Base-by-base conservation (phyloP, 2,113 vertebrate species). In the Cyanistes caeruleus region DNA sequence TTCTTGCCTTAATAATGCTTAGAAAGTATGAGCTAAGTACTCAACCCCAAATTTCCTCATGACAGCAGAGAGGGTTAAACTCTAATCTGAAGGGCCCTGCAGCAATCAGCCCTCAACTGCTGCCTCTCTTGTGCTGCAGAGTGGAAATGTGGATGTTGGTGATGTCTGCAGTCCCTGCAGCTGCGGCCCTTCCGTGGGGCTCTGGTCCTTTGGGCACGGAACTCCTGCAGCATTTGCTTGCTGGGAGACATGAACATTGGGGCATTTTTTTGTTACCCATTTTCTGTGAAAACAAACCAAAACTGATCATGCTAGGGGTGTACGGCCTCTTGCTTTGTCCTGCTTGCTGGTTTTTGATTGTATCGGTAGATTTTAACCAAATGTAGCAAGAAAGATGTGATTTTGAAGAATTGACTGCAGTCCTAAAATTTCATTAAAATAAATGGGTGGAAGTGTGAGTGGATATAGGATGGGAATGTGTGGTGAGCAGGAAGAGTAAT, bases 101-200 rank as follows among this genome's bases (percentile, higher is more conserved):
- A 96, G 95, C 90, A 53, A 7, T 93, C 67, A 39, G 91, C 24
- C 39, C 35, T 52, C n/a, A 15, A 37, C 76, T 52, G 63, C 48
- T 96, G 62, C 73, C 75, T 43, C 27, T 92, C 82, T 62, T 84
- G 87, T 92, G 84, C 78, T 82, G 69, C 65, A 25, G 1, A 21
- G 78, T 93, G 87, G 93, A 91, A 94, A 87, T 95, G 7, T 3
- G 78, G 92, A 77, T 88, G 75, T 74, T 84, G 62, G 84, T 86
- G 92, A 84, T 2, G 4, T 88, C 79, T 88, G 93, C 48, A 43
- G 48, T 85, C 56, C 81, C 80, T 72, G 48, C 65, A 80, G 95
- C 90, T 95, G 79, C 1, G 7, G 72, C 76, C 84, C 62, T 55
- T 68, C 27, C 4, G 35, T 10, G 0, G 48, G 69, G 46, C 78